Conservation (phyloP, 2,113 vertebrate genomes). For the Phylloscopus trochiloides region DNA sequence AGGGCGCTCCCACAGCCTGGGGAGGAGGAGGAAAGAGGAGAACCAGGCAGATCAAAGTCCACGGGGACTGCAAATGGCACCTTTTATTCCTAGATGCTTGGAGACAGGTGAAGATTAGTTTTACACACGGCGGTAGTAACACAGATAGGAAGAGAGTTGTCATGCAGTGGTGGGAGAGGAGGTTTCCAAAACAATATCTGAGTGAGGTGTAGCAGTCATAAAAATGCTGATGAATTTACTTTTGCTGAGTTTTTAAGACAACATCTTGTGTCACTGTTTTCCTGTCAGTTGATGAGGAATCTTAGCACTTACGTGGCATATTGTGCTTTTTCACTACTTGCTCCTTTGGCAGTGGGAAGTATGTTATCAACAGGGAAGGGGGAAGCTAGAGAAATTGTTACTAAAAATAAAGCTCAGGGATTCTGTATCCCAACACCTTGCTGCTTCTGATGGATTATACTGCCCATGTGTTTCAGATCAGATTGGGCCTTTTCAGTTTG, state of each 20-base stretch:
- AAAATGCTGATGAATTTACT: not conserved
- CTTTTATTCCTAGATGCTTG: not conserved
- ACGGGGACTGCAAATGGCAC: not conserved
- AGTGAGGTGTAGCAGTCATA: not conserved
- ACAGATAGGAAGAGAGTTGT: not conserved
- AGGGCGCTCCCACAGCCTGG: rapidly evolving
- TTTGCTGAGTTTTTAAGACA: not conserved
- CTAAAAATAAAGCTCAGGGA: not conserved
- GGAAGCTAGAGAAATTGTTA: not conserved
- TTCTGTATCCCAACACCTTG: not conserved
- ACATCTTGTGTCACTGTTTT: not conserved
- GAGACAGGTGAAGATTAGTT: not conserved
- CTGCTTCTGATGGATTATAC: not conserved
- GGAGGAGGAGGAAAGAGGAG: not conserved
- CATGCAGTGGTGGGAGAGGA: not conserved
- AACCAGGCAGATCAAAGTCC: not conserved
- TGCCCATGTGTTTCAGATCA: not conserved
- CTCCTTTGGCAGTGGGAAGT: not conserved
- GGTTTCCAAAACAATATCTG: not conserved
- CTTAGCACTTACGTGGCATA: not conserved
- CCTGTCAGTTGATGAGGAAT: not conserved
- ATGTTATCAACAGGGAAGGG: not conserved
- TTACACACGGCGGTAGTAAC: not conserved
- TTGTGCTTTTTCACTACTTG: not conserved
- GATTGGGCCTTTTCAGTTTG: not conserved